Evolutionary conservation across 1,140 invertebrate species (phyloP), one percentile per base, ranked within the genome.

Genomic region (Macrobrachium rosenbergii): DNA sequence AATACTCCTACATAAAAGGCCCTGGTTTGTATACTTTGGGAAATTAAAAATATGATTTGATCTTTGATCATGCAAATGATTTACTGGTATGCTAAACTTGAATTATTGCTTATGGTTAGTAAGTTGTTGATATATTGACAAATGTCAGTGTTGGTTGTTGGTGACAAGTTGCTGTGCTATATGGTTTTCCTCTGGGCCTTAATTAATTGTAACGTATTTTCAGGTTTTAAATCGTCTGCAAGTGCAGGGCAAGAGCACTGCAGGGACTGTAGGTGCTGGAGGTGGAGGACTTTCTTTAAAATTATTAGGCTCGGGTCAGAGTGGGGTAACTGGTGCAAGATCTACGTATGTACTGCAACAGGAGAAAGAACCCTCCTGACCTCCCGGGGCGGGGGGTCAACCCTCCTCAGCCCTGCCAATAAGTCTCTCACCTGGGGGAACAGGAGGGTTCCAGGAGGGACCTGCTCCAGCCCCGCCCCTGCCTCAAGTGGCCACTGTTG

Each of bases 361-460:
- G 10, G 84, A 87, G 77, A 87, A 87, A 45, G 88, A 88, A 69
- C 88, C 88, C 12, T 88, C 88, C 82, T 88, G 88, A 88, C 88
- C 88, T 88, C 82, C 88, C 64, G 88, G 82, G 76, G 60, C 77
- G 58, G 88, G 88, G 82, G 88, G 88, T 88, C 87, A 88, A 23
- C 87, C 87, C 81, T 83, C 87, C 60, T 83, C 82, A 88, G 82
- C 87, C 80, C 82, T 83, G 62, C 80, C 87, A 52, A 83, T 88
- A 83, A 83, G 76, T 72, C 87, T 83, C 60, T 88, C 87, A 37
- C 58, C 72, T 23, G 87, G 76, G 63, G 82, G 64, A 45, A 59
- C 84, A 45, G 84, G 83, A 77, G 87, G 80, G 75, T 88, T 88
- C 64, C 87, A 78, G 45, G 82, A 75, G 45, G 75, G 43, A n/a